phyloP scores from a whole-genome alignment of 2,888 invertebrate genomes.

The Scotopteryx bipunctaria region DNA sequence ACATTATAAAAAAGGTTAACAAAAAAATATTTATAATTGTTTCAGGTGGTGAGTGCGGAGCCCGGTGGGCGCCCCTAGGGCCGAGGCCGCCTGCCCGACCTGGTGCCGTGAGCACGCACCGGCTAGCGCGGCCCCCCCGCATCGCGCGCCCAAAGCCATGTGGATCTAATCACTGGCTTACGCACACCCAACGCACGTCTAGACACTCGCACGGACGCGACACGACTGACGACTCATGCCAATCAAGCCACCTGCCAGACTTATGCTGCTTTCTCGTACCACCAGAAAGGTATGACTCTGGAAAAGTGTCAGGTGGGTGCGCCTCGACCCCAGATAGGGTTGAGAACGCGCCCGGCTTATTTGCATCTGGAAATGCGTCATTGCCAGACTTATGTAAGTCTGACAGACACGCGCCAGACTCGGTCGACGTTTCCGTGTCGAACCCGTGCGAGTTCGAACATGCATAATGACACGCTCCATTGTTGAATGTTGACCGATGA shows the following conservation, averaged over 20 bases:
- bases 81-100: conserved; percentile 84
- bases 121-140: conserved; percentile 42
- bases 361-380: neutral
- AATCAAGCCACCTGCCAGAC: no score
- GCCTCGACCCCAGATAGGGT: no score
- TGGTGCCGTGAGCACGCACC: conserved; percentile 80
- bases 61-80: conserved; percentile 79
- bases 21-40: conserved; percentile 1
- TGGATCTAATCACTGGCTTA: conserved; percentile 36
- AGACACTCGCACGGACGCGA: neutral
- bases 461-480: conserved; percentile 25
- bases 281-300: no score
- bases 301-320: no score
- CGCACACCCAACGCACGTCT: neutral
- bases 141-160: conserved; percentile 35
- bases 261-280: no score
- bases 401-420: conserved; percentile 14
- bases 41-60: conserved; percentile 72
- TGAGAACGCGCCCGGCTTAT: neutral
- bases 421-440: no score
- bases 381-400: neutral
- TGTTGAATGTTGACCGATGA: conserved; percentile 18
- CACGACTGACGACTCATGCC: neutral
- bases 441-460: conserved; percentile 20
- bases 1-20: neutral